Percentiles rank a stretch among this genome's conserved stretches.
These are phyloP conservation scores for Seira sanloemensis DNA, from an alignment of 2,888 invertebrate species.

Conservation along the genomic window DNA sequence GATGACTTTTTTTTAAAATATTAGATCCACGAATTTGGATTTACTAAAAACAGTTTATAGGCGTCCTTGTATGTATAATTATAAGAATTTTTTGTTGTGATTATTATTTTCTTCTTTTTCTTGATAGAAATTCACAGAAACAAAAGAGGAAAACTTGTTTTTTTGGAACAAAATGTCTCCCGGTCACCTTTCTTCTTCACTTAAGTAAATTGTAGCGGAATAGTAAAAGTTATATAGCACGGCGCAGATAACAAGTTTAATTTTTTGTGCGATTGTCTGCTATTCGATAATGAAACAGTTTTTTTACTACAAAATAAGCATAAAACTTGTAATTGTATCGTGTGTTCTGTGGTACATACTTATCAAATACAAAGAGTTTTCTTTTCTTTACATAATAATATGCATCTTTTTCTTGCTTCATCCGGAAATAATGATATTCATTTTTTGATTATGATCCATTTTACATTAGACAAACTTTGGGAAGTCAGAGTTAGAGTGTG, in stretches of 20 bases:
- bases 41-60: not conserved
- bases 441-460: not conserved
- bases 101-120: not conserved
- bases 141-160: not conserved
- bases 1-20: not conserved
- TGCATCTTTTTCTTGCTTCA: not conserved
- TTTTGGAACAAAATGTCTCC: not conserved
- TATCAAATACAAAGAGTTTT: not conserved
- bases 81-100: not conserved
- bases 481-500: too few species aligned
- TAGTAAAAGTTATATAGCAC: slow-evolving; percentile 34
- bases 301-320: slow-evolving; percentile 13
- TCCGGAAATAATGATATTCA: slow-evolving; percentile 8
- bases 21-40: not conserved
- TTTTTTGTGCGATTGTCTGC: slow-evolving; percentile 67
- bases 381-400: not conserved
- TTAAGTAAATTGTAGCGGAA: not conserved
- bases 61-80: too few species aligned
- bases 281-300: slow-evolving; percentile 60
- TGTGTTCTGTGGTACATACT: not conserved
- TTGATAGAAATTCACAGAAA: not conserved
- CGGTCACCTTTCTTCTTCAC: not conserved
- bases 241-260: slow-evolving; percentile 59
- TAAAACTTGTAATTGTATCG: not conserved
- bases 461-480: too few species aligned